Evolutionary conservation across 2,113 vertebrate species (phyloP).

Genomic region (Antechinus stuartii): DNA sequence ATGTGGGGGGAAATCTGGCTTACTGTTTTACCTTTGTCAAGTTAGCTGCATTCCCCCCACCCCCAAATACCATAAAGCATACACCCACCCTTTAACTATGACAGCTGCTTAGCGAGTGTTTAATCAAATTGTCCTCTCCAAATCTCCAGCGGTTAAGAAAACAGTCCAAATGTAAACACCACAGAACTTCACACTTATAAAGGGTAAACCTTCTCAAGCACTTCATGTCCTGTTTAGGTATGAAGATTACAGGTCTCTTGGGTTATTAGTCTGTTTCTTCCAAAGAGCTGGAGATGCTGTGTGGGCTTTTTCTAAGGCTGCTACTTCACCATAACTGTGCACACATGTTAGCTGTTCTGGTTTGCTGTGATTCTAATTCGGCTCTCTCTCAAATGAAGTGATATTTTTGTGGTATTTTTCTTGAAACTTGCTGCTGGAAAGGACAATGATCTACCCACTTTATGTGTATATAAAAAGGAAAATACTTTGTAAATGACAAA

Average conservation of each 20-base stretch:
- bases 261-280: slow-evolving; percentile 29
- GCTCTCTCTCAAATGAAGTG: not conserved
- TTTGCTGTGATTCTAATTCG: not conserved
- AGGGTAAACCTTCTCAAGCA: slow-evolving; percentile 2
- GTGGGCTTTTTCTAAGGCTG: slow-evolving; percentile 33
- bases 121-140: slow-evolving; percentile 32
- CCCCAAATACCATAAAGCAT: slow-evolving; percentile 17
- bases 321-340: slow-evolving; percentile 33
- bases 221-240: slow-evolving; percentile 28
- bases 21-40: not conserved
- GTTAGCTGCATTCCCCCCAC: not conserved
- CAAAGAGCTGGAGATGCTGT: slow-evolving; percentile 39
- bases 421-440: not conserved
- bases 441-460: not conserved
- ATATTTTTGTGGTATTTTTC: not conserved
- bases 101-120: slow-evolving; percentile 19
- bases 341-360: slow-evolving; percentile 31
- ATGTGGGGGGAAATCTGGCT: not conserved
- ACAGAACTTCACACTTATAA: not conserved
- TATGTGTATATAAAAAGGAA: not conserved
- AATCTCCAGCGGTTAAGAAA: slow-evolving; percentile 16
- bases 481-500: not conserved
- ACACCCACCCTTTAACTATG: slow-evolving; percentile 5
- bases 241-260: slow-evolving; percentile 8
- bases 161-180: slow-evolving; percentile 36